Conservation (phyloP, 2,797 vertebrate genomes). For the Acipenser ruthenus region DNA sequence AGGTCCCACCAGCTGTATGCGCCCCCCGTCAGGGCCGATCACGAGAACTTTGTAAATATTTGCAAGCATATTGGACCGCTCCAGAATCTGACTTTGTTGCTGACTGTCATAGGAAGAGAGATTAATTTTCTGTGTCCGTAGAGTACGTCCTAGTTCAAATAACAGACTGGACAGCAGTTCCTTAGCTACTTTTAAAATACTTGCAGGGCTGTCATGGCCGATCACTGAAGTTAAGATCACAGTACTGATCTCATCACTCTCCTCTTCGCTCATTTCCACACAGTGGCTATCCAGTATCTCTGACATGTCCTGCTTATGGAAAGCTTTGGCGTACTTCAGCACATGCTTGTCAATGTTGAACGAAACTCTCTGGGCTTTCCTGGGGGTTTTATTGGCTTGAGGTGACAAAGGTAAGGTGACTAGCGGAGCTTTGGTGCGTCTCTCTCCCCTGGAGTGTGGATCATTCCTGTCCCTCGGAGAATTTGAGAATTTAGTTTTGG, state of each 20-base stretch:
- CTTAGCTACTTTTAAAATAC: background rate
- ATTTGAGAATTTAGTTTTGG: constrained; percentile 12
- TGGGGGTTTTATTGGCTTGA: too few relatives aligned
- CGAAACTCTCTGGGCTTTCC: background rate
- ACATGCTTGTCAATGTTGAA: constrained; percentile 27
- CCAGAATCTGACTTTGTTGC: background rate
- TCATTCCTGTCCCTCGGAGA: background rate
- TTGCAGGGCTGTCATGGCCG: constrained; percentile 7
- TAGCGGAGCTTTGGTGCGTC: too few relatives aligned
- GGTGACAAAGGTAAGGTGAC: too few relatives aligned
- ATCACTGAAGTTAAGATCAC: constrained; percentile 23
- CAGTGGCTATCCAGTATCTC: background rate
- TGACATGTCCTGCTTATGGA: constrained; percentile 1
- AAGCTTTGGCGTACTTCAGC: constrained; percentile 22
- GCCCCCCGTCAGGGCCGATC: background rate
- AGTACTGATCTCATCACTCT: background rate
- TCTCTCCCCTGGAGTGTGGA: too few relatives aligned
- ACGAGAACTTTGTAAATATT: constrained; percentile 27
- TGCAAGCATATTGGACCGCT: background rate
- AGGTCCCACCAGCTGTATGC: constrained; percentile 43
- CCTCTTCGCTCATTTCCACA: accelerated
- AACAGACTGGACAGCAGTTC: constrained; percentile 26
- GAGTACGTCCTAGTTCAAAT: background rate
- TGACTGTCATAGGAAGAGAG: constrained; percentile 5
- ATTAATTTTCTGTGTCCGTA: constrained; percentile 46